These are phyloP conservation scores for Diceros bicornis DNA, from an alignment of 2,797 vertebrate species.

Conservation along the genomic window DNA sequence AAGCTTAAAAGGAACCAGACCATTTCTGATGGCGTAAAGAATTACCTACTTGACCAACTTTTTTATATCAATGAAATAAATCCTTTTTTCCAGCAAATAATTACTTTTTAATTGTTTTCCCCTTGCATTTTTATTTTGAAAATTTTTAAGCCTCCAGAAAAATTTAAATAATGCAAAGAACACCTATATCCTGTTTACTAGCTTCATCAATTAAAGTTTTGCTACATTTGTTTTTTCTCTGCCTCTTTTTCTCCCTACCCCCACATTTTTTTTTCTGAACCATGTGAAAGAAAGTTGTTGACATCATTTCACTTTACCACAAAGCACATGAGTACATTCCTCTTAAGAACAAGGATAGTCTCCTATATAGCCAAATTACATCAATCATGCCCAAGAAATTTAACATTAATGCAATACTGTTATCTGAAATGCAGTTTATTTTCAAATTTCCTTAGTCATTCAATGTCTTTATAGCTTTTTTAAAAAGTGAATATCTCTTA, in stretches of 20 bases:
- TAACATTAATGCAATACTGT: background rate
- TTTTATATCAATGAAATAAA: conserved; percentile 4
- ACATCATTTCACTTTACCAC: conserved; percentile 15
- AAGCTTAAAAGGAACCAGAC: conserved; percentile 6
- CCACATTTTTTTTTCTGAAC: background rate
- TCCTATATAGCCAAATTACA: conserved; percentile 15
- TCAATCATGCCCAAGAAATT: conserved; percentile 14
- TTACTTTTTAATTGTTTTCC: conserved; percentile 49
- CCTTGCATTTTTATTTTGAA: conserved; percentile 21
- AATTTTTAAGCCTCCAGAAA: conserved; percentile 44
- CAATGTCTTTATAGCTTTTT: conserved; percentile 12
- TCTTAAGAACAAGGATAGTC: background rate
- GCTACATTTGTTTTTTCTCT: conserved; percentile 6
- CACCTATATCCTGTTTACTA: background rate
- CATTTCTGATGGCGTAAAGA: conserved; percentile 36
- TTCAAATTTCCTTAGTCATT: background rate
- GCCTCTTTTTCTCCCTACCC: background rate
- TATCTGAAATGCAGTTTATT: conserved; percentile 13
- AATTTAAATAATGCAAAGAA: background rate
- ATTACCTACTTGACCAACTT: background rate
- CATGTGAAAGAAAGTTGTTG: conserved; percentile 19
- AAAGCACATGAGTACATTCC: background rate
- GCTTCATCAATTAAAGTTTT: background rate
- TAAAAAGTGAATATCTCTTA: background rate
- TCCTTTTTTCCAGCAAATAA: background rate